Evolutionary conservation across 2,888 invertebrate species (phyloP), one percentile per base, ranked within the genome.

Genomic region (Erebia ligea): DNA sequence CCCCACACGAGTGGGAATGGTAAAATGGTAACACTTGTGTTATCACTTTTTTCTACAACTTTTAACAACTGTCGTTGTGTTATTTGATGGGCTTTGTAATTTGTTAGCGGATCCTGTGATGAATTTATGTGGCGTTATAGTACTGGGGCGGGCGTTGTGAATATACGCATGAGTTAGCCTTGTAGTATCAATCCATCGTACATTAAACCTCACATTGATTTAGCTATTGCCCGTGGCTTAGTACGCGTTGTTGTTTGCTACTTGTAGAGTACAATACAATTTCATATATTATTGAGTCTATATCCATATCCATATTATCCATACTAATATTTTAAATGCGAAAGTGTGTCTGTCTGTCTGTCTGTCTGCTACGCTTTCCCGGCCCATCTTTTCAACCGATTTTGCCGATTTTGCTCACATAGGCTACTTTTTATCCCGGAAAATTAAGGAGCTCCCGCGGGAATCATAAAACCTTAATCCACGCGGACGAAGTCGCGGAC

Each of bases 31-130:
- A 64, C 52, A 50, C 50, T 54, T 48, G 62, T 45, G 15, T 66
- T 65, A 69, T 65, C 66, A 70, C 59, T 48, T 70, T 67, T 62
- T 70, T 34, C 57, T 21, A 19, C 57, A 67, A 70, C 59, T 58
- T 19, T 59, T 66, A 42, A 45, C 45, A 70, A 65, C 58, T 65
- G 40, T 59, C 50, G 13, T 69, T 58, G 63, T 45, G 13, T 48
- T 34, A 34, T 34, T 34, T 48, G 48, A 67, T 67, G 58, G 48
- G 58, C 67, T 67, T 58, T 67, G 67, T 59, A 67, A 67, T 67
- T 58, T 57, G 67, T 58, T 58, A n/a, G 19, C 6, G n/a, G 66
- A n/a, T n/a, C 57, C 56, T 45, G 66, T 66, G 42, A 57, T 64
- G 62, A 62, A 62, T 62, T 48, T 48, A 42, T 19, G 62, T 62